A percentile compares a stretch with the other conserved stretches of the same genome.
Evolutionary conservation across 2,113 vertebrate genomes (phyloP).

Genomic region (Cairina moschata): DNA sequence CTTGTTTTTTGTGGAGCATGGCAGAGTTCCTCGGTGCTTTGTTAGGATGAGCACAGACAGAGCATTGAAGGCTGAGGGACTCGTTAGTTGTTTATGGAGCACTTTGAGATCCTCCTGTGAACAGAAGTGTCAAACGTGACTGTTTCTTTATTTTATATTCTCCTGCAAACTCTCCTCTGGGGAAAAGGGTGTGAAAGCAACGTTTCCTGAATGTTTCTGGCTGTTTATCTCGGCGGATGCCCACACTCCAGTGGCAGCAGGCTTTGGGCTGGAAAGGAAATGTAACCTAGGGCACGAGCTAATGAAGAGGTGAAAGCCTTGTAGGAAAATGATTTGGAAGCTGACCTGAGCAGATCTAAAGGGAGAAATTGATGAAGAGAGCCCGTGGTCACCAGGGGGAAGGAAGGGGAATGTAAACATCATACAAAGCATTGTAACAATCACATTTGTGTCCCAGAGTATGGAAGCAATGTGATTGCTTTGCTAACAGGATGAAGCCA

Average conservation of each 20-base stretch:
- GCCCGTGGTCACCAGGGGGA: background rate
- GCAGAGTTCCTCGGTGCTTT: background rate
- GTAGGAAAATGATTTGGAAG: background rate
- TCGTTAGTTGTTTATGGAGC: background rate
- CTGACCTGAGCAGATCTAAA: slow-evolving; percentile 20
- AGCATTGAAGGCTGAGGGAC: background rate
- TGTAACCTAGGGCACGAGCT: background rate
- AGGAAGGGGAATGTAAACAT: background rate
- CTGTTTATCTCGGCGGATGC: slow-evolving; percentile 19
- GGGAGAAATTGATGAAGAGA: background rate
- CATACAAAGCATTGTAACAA: background rate
- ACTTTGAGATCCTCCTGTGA: background rate
- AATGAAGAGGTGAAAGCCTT: background rate
- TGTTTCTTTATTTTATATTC: slow-evolving; percentile 5
- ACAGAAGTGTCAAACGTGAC: background rate
- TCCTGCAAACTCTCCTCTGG: slow-evolving; percentile 1
- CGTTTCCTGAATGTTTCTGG: background rate
- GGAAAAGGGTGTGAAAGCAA: slow-evolving; percentile 32
- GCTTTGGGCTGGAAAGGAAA: slow-evolving; percentile 15
- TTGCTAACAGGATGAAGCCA: slow-evolving; percentile 11
- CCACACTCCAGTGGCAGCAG: background rate
- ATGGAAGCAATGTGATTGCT: background rate
- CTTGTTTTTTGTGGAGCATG: background rate
- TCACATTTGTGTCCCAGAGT: background rate
- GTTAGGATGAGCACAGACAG: background rate